Evolutionary conservation across 2,888 invertebrate species (phyloP).

Genomic region (Malthinus seriepunctatus): DNA sequence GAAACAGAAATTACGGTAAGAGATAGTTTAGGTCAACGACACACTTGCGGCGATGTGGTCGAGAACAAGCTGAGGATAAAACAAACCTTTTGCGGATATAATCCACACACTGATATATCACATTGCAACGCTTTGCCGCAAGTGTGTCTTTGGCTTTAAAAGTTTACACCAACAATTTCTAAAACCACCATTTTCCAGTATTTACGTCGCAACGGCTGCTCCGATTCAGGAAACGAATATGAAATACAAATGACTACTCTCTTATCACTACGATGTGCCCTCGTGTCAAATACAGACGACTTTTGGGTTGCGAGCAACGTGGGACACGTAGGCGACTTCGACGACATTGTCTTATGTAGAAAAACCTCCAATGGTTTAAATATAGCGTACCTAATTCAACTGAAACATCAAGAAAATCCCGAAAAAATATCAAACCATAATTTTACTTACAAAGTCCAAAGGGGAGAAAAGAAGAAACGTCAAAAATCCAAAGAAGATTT

Average conservation of each 20-base stretch:
- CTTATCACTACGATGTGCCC: slow-evolving; percentile 8
- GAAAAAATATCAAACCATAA: not conserved
- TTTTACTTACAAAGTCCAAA: not conserved
- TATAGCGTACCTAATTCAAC: slow-evolving; percentile 4
- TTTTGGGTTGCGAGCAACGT: slow-evolving; percentile 12
- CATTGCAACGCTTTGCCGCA: too few species aligned
- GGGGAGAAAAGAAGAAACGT: not conserved
- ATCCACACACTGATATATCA: too few species aligned
- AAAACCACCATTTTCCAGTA: slow-evolving; percentile 1
- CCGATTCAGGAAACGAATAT: slow-evolving; percentile 7
- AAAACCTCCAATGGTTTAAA: not conserved
- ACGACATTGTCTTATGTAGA: slow-evolving; percentile 8
- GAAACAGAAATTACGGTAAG: too few species aligned
- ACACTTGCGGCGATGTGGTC: too few species aligned
- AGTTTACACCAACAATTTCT: not conserved
- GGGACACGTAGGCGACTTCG: slow-evolving; percentile 12
- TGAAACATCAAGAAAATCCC: slow-evolving; percentile 9
- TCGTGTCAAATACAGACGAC: not conserved
- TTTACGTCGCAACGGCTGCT: slow-evolving; percentile 3
- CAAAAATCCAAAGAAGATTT: slow-evolving; percentile 6
- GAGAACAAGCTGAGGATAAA: too few species aligned
- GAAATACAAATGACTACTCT: slow-evolving; percentile 9
- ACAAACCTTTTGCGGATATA: too few species aligned
- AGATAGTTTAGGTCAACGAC: too few species aligned
- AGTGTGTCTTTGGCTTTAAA: not conserved